Conservation (phyloP, 2,888 invertebrate species). For the Fabriciana adippe region DNA sequence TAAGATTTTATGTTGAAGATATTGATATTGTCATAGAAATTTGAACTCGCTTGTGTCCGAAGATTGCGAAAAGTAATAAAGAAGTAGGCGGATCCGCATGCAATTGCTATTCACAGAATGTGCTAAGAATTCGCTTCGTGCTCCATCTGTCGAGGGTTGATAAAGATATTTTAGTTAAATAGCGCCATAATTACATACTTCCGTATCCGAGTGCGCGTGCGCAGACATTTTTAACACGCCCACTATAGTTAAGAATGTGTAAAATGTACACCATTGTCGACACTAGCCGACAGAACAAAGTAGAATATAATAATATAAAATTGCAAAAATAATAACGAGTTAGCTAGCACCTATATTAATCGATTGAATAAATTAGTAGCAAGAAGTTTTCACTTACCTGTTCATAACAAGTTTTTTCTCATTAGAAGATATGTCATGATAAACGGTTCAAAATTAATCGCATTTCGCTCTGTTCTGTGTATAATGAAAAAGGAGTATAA, state of each 20-base stretch:
- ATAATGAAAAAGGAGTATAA: conserved; percentile 14
- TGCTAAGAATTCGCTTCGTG: conserved; percentile 61
- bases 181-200: conserved; percentile 74
- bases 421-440: conserved; percentile 24
- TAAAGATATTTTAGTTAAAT: conserved; percentile 81
- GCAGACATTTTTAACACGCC: conserved; percentile 66
- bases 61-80: conserved; percentile 29
- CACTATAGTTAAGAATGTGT: conserved; percentile 56
- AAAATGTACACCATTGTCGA: conserved; percentile 60
- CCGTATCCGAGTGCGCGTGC: conserved; percentile 79
- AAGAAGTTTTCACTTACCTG: conserved; percentile 19
- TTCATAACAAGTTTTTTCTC: conserved; percentile 17
- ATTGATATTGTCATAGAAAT: not conserved
- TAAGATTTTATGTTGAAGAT: too few species aligned
- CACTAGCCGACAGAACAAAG: conserved; percentile 2
- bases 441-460: conserved; percentile 20
- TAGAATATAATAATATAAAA: not conserved
- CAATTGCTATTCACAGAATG: conserved; percentile 70
- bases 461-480: conserved; percentile 5
- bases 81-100: conserved; percentile 61
- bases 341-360: conserved; percentile 21
- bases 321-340: conserved; percentile 22
- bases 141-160: conserved; percentile 74
- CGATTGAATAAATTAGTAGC: conserved; percentile 24
- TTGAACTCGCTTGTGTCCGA: not conserved